Evolutionary conservation across 2,888 invertebrate species (phyloP).

Genomic region (Luperina testacea): DNA sequence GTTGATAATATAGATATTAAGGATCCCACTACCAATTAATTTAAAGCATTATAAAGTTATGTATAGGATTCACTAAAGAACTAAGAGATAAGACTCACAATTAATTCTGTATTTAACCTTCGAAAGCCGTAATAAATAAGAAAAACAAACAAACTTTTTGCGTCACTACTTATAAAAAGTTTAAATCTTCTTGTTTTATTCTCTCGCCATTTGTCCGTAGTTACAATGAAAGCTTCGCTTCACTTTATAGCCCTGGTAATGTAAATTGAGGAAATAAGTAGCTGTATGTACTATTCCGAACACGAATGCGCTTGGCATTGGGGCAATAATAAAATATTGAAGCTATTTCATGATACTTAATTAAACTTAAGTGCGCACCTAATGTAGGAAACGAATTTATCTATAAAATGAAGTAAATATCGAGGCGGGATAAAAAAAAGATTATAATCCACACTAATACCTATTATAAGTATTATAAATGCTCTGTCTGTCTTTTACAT

Average conservation of each 20-base stretch:
- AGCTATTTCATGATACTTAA: slow-evolving; percentile 48
- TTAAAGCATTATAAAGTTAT: slow-evolving; percentile 1
- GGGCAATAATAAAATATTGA: slow-evolving; percentile 58
- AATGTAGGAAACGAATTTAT: slow-evolving; percentile 26
- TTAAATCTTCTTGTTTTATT: slow-evolving; percentile 47
- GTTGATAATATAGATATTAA: not conserved
- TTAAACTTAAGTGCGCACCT: slow-evolving; percentile 34
- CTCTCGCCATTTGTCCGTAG: slow-evolving; percentile 40
- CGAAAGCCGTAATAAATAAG: slow-evolving; percentile 34
- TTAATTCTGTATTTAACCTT: slow-evolving; percentile 53
- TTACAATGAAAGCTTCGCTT: slow-evolving; percentile 61
- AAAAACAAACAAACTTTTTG: slow-evolving; percentile 45
- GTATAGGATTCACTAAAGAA: not conserved
- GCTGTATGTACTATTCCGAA: slow-evolving; percentile 41
- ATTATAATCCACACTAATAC: not conserved
- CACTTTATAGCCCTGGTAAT: slow-evolving; percentile 56
- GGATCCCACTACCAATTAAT: not conserved
- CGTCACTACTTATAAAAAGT: slow-evolving; percentile 43
- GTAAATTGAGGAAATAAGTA: slow-evolving; percentile 53
- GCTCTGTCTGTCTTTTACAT: not conserved
- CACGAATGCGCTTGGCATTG: slow-evolving; percentile 42
- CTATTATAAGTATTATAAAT: not conserved
- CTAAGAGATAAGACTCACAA: not conserved
- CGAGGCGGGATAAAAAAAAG: not conserved
- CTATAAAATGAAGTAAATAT: not conserved